Percentiles rank a stretch among this genome's conserved stretches.
Evolutionary conservation across 2,888 invertebrate genomes (phyloP).

Genomic region (Thyatira batis): DNA sequence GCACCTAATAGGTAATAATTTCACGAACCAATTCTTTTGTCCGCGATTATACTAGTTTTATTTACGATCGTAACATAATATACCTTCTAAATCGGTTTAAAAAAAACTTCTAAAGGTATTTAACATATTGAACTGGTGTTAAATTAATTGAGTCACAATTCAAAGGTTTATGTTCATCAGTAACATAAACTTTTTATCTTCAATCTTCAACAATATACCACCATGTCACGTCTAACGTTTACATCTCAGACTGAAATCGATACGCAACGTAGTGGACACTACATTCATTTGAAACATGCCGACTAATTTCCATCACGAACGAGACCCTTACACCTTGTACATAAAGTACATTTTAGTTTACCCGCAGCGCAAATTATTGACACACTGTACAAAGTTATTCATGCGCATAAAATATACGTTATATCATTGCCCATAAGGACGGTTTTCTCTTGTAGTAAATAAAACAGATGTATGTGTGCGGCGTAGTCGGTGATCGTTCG

Average conservation of each 20-base stretch:
- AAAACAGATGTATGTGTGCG: conserved; percentile 8
- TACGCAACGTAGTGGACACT: conserved; percentile 6
- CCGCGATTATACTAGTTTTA: conserved; percentile 7
- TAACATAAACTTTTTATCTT: neutral
- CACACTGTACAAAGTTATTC: conserved; percentile 16
- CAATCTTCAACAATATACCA: neutral
- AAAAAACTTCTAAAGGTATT: too few species aligned
- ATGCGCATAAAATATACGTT: conserved; percentile 1
- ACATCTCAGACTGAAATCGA: conserved; percentile 10
- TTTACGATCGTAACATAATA: neutral
- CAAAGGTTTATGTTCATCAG: too few species aligned
- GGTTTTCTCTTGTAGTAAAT: neutral
- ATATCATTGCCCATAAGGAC: conserved; percentile 3
- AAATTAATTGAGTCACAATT: too few species aligned
- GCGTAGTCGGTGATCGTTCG: conserved; percentile 52
- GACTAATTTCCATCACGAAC: conserved; percentile 14
- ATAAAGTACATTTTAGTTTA: conserved; percentile 16
- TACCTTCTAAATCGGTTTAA: neutral
- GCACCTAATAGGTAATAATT: conserved; percentile 63
- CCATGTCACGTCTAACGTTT: conserved; percentile 3
- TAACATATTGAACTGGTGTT: too few species aligned
- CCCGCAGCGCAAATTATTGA: neutral
- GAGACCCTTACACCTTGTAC: conserved; percentile 12
- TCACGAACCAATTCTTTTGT: conserved; percentile 49
- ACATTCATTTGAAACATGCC: conserved; percentile 18